Evolutionary conservation across 2,888 invertebrate species (phyloP).

Genomic region (Euplagia quadripunctaria): DNA sequence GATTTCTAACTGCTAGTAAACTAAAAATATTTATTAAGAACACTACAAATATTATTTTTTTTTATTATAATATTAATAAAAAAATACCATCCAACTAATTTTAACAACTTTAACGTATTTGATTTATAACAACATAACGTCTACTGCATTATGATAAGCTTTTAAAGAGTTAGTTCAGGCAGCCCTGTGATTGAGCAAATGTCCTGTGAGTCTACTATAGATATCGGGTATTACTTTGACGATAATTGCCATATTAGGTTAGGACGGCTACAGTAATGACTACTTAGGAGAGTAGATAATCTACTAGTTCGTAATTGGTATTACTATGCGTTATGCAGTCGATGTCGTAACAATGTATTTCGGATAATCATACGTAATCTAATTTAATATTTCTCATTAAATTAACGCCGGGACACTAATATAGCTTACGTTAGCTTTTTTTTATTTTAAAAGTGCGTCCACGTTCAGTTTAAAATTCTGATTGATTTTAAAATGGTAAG

Average conservation of each 20-base stretch:
- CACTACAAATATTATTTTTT: too few species aligned
- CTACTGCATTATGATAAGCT: background rate
- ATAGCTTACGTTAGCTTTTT: background rate
- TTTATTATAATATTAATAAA: too few species aligned
- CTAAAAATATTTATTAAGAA: too few species aligned
- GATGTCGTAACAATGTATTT: background rate
- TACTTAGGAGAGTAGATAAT: slow-evolving; percentile 6
- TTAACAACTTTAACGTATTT: too few species aligned
- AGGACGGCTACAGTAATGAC: slow-evolving; percentile 12
- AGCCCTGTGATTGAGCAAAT: slow-evolving; percentile 30
- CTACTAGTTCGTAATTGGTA: slow-evolving; percentile 6
- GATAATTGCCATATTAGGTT: slow-evolving; percentile 41
- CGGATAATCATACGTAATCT: background rate
- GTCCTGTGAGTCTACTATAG: slow-evolving; percentile 23
- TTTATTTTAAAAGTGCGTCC: background rate
- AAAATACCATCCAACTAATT: too few species aligned
- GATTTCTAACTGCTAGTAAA: too few species aligned
- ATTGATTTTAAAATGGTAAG: too few species aligned
- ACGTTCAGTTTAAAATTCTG: too few species aligned
- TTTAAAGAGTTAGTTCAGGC: slow-evolving; percentile 15
- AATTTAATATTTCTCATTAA: background rate
- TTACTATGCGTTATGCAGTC: background rate
- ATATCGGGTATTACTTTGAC: slow-evolving; percentile 42
- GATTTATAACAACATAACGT: too few species aligned
- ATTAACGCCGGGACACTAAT: background rate